These are phyloP conservation scores for Craterocephalus amniculus DNA, from an alignment of 2,797 vertebrate genomes.

Conservation along the genomic window DNA sequence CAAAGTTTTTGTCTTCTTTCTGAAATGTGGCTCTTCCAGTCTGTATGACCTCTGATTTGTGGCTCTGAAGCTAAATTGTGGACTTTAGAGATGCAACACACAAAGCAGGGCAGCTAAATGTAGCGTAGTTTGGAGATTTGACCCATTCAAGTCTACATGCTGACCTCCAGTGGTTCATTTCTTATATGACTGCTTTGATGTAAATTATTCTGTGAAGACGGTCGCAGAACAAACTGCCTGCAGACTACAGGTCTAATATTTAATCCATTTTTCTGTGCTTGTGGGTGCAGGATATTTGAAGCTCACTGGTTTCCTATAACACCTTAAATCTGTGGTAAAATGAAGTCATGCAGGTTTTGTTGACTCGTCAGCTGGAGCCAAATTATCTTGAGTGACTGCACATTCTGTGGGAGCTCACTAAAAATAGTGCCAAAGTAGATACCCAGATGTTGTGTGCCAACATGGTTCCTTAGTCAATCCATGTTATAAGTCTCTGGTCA, in stretches of 20 bases:
- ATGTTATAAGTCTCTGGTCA: too few species aligned
- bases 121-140: background rate
- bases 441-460: background rate
- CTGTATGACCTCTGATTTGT: background rate
- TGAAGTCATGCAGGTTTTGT: background rate
- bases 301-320: background rate
- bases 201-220: background rate
- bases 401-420: background rate
- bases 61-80: background rate
- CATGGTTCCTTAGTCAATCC: background rate
- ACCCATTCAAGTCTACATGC: background rate
- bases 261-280: background rate
- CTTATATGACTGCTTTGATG: background rate
- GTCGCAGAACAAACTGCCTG: background rate
- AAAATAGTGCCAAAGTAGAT: background rate
- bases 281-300: background rate
- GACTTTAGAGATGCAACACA: background rate
- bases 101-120: background rate
- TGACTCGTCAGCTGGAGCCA: background rate
- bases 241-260: slow-evolving; percentile 4
- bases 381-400: slow-evolving; percentile 3
- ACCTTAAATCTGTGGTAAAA: background rate
- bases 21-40: background rate
- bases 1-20: slow-evolving; percentile 3
- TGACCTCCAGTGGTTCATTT: background rate